A percentile compares a stretch with the other conserved stretches of the same genome.
Evolutionary conservation across 2,113 vertebrate species (phyloP).

Genomic region (Egretta garzetta): DNA sequence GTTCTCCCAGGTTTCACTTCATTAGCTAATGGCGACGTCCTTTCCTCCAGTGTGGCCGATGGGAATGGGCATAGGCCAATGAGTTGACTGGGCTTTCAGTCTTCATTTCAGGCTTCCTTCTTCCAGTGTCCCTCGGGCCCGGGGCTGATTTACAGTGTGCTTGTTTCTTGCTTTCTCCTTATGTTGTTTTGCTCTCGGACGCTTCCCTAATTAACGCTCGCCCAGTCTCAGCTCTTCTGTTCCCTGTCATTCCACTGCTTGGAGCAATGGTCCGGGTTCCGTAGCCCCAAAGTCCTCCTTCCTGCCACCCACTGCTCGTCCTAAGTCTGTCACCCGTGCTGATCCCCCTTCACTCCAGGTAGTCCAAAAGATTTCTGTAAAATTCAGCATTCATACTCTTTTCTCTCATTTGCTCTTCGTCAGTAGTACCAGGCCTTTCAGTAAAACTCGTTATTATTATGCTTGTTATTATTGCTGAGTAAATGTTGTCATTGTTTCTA

Average conservation of each 20-base stretch:
- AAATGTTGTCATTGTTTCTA: not conserved
- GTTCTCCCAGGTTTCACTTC: not conserved
- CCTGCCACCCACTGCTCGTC: not conserved
- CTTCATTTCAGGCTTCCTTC: not conserved
- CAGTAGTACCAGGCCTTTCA: not conserved
- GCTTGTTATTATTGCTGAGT: not conserved
- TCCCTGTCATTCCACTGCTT: not conserved
- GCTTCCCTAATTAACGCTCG: not conserved
- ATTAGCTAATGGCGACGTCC: accelerated
- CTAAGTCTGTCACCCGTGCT: accelerated
- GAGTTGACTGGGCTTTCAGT: not conserved
- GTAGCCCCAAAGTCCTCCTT: not conserved
- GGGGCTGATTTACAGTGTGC: not conserved
- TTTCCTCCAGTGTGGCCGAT: accelerated
- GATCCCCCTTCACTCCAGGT: not conserved
- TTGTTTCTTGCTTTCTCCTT: not conserved
- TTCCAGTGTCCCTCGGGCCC: not conserved
- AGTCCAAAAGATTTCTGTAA: not conserved
- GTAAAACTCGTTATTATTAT: not conserved
- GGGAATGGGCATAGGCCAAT: accelerated
- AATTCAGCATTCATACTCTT: not conserved
- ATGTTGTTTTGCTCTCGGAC: not conserved
- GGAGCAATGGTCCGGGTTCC: not conserved
- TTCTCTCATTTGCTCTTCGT: not conserved
- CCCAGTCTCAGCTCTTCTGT: not conserved